phyloP scores from a whole-genome alignment of 1,140 invertebrate species.

The Habropoda laboriosa region DNA sequence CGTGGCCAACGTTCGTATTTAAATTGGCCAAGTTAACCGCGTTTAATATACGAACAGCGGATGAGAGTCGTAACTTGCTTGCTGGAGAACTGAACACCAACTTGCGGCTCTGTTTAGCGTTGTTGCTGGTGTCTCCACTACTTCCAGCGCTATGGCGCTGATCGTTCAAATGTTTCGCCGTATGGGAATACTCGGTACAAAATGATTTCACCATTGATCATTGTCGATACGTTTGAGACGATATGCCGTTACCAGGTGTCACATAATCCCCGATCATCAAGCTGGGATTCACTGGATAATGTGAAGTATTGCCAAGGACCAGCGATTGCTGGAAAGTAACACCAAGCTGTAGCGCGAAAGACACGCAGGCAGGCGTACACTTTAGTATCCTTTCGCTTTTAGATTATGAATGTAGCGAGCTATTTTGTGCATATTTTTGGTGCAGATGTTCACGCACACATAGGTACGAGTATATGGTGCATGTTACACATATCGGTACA shows the following conservation, averaged over 20 bases:
- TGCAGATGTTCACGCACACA: slow-evolving; percentile 11
- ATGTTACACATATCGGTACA: not conserved
- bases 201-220: slow-evolving; percentile 75
- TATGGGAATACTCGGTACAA: slow-evolving; percentile 65
- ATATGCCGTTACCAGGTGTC: slow-evolving; percentile 83
- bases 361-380: slow-evolving; percentile 76
- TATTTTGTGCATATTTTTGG: slow-evolving; percentile 36
- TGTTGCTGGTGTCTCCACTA: slow-evolving; percentile 46
- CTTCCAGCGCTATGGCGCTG: slow-evolving; percentile 42
- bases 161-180: slow-evolving; percentile 65
- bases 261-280: slow-evolving; percentile 92
- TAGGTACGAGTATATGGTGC: not conserved
- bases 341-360: slow-evolving; percentile 81
- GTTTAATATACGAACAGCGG: slow-evolving; percentile 69
- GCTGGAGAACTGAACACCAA: slow-evolving; percentile 72
- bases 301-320: slow-evolving; percentile 84
- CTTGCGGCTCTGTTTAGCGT: slow-evolving; percentile 72
- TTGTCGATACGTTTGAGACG: slow-evolving; percentile 82
- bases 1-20: slow-evolving; percentile 40
- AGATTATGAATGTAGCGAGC: slow-evolving; percentile 38
- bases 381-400: slow-evolving; percentile 76
- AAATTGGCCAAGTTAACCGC: slow-evolving; percentile 58
- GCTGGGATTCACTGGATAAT: slow-evolving; percentile 88
- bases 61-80: slow-evolving; percentile 73
- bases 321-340: slow-evolving; percentile 83